These are phyloP conservation scores for Chiloscyllium punctatum DNA, from an alignment of 2,797 vertebrate genomes.

Conservation along the genomic window DNA sequence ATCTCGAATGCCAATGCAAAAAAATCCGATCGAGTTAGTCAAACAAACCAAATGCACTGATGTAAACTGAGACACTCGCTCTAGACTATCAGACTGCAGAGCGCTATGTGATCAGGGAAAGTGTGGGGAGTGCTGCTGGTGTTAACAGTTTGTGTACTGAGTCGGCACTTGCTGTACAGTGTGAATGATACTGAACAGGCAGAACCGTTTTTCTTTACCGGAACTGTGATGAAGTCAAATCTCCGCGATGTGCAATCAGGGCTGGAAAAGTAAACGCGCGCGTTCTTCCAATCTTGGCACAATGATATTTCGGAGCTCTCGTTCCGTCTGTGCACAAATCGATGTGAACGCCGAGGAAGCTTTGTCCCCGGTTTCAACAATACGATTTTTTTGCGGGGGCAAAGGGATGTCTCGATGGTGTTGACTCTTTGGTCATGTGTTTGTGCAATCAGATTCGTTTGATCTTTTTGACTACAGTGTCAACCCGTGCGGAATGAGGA, in stretches of 20 bases:
- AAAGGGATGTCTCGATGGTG: neutral
- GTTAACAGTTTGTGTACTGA: conserved; percentile 17
- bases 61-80: conserved; percentile 5
- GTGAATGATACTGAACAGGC: neutral
- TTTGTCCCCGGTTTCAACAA: neutral
- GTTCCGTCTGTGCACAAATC: too few relatives aligned
- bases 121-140: neutral
- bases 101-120: neutral
- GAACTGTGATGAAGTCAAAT: neutral
- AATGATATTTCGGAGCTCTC: neutral
- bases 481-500: neutral
- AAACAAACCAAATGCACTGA: neutral
- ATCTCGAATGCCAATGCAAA: neutral
- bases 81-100: neutral
- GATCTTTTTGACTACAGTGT: neutral
- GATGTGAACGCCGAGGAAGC: neutral
- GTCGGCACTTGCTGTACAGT: neutral
- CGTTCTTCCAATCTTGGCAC: neutral
- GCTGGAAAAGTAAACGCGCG: neutral
- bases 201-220: too few relatives aligned
- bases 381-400: neutral
- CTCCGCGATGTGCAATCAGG: neutral
- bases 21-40: neutral
- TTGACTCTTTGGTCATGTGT: too few relatives aligned
- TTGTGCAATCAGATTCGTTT: neutral